A percentile compares a stretch with the other conserved stretches of the same genome.
Conservation (phyloP, 2,113 vertebrate genomes). For the Forbesichthys papilliferus region DNA sequence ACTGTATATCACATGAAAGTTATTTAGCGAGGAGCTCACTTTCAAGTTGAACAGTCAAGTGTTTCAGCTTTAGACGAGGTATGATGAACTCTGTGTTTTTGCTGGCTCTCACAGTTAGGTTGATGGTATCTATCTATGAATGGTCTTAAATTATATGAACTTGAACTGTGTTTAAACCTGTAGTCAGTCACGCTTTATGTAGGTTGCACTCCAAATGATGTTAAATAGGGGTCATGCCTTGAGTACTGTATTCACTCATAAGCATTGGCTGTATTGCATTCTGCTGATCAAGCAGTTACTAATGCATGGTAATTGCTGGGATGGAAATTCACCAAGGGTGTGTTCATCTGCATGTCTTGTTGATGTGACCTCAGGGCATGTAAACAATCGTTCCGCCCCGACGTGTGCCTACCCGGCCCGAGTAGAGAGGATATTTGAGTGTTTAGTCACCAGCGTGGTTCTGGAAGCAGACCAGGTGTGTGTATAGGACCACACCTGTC, state of each 20-base stretch:
- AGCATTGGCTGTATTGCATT: background rate
- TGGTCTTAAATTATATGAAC: background rate
- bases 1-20: too few relatives aligned
- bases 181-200: background rate
- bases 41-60: too few relatives aligned
- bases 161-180: background rate
- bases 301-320: background rate
- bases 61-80: too few relatives aligned
- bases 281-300: constrained; percentile 12
- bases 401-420: background rate
- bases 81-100: too few relatives aligned
- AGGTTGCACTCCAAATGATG: background rate
- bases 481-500: too few relatives aligned
- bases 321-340: constrained; percentile 33
- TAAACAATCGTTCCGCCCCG: constrained; percentile 23
- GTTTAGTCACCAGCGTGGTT: constrained; percentile 31
- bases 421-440: constrained; percentile 24
- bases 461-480: too few relatives aligned
- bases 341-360: constrained; percentile 19
- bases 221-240: constrained; percentile 7
- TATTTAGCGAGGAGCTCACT: too few relatives aligned
- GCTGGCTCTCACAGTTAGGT: too few relatives aligned
- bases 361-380: constrained; percentile 38
- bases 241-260: background rate
- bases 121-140: constrained; percentile 3